These are phyloP conservation scores for Perca fluviatilis DNA, from an alignment of 2,113 vertebrate species.

Conservation along the genomic window DNA sequence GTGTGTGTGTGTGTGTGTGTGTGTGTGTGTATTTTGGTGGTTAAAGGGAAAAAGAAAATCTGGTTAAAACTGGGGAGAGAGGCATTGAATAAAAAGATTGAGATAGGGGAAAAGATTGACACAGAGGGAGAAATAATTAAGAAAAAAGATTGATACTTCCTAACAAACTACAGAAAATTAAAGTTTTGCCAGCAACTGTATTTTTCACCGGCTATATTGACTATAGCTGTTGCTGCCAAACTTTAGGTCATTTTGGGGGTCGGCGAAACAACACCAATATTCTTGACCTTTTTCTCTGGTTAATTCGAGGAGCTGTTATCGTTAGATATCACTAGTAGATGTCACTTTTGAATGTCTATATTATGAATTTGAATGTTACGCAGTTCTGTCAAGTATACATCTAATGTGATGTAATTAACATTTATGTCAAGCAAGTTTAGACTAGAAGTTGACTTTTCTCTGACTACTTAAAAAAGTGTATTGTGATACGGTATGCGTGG, in stretches of 20 bases:
- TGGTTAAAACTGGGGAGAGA: conserved; percentile 23
- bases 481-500: not conserved
- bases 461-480: too few relatives aligned
- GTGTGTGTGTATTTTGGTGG: conserved; percentile 19
- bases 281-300: not conserved
- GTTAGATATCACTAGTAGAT: not conserved
- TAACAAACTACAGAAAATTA: not conserved
- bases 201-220: not conserved
- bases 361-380: not conserved
- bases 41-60: conserved; percentile 40
- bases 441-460: too few relatives aligned
- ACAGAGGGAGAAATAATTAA: not conserved
- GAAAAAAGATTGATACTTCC: not conserved
- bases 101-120: not conserved
- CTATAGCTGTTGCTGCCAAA: not conserved
- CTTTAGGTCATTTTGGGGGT: not conserved
- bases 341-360: not conserved
- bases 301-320: not conserved
- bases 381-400: not conserved
- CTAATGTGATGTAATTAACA: not conserved
- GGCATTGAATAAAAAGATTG: conserved; percentile 1
- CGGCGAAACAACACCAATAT: not conserved
- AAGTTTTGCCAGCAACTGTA: not conserved
- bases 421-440: too few relatives aligned
- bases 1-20: conserved; percentile 18